Base-by-base conservation (phyloP, 2,888 invertebrate genomes). In the Sialis lutaria region DNA sequence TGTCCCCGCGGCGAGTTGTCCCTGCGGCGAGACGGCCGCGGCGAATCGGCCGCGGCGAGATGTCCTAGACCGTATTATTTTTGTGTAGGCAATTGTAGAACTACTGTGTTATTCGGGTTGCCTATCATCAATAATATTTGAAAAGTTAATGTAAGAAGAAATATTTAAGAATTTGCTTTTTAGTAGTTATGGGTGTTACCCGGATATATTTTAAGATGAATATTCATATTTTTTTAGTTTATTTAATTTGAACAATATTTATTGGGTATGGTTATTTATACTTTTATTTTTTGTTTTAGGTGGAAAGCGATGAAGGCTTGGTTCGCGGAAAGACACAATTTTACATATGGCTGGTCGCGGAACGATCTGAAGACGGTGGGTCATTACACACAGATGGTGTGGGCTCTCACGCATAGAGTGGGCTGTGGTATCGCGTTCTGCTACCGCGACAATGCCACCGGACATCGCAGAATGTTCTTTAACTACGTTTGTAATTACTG, bases 401-500 rank as follows among this genome's bases (percentile, higher is more conserved):
- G 86, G 86, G 83, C 83, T 8, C 71, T 81, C 4, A 77, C 76
- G 13, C 83, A 84, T 60, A 75, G 79, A 59, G 75, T 86, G 10
- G 85, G 86, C 35, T 86, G 86, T 56, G 84, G 85, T 0, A 67
- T 83, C 54, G 73, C 80, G 22, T 73, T 76, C 57, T 87, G 87
- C 58, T 62, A 67, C n/a, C 62, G 64, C 30, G 46, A 48, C 10
- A 56, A 55, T 42, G 33, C 74, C 70, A 9, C 69, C 69, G 65
- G 74, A 69, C 13, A 35, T 5, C 13, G 13, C 10, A 50, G 65
- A 64, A 66, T 73, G 65, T 87, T 79, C 63, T 86, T 75, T 64
- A 84, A 81, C 62, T 87, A 86, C 61, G 79, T 87, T 32, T 87
- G 87, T 63, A 84, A 86, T 67, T 87, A 87, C 61, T 86, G 86